Base-by-base conservation (phyloP, 2,888 invertebrate species). In the Sphaerophoria rueppellii region DNA sequence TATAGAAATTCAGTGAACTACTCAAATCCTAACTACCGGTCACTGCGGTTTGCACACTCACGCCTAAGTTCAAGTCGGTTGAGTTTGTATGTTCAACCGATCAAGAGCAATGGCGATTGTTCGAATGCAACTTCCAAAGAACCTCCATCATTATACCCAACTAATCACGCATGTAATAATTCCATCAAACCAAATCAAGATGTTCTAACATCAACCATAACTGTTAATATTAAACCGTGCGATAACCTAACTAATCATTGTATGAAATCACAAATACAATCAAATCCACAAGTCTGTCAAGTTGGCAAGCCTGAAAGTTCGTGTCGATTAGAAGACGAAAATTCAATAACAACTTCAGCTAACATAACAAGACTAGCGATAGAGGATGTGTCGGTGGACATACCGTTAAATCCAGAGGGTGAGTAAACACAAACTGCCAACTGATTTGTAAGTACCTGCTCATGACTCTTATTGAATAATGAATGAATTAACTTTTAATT, bases 11-110 rank as follows among this genome's bases (percentile, higher is more conserved):
- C 91, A 9, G 90, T 91, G 12, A 91, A 91, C 86, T 88, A 90
- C 81, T 89, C 90, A 60, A 91, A 91, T 86, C 91, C 91, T 69
- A 90, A 90, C 87, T 91, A 91, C 88, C 91, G 91, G 72, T 91
- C 91, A 72, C 88, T 91, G 82, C 89, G 92, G 81, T 91, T 91
- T 77, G 89, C 90, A 37, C 90, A 91, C 77, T 91, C 91, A 69
- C 90, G 91, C 50, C 88, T 91, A 54, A 91, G 90, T 73, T 90
- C 91, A 24, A 91, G 90, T 76, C 89, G 91, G 16, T 88, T 91
- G 58, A 91, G 91, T 78, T 86, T 91, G 74, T 91, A 91, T 55
- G 89, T 90, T 89, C 91, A 91, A 82, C 87, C 88, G 14, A 46
- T 80, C 6, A 78, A 54, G 9, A 55, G 52, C 65, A 73, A 71